phyloP scores from a whole-genome alignment of 2,888 invertebrate genomes.

The Chymomyza fuscimana region DNA sequence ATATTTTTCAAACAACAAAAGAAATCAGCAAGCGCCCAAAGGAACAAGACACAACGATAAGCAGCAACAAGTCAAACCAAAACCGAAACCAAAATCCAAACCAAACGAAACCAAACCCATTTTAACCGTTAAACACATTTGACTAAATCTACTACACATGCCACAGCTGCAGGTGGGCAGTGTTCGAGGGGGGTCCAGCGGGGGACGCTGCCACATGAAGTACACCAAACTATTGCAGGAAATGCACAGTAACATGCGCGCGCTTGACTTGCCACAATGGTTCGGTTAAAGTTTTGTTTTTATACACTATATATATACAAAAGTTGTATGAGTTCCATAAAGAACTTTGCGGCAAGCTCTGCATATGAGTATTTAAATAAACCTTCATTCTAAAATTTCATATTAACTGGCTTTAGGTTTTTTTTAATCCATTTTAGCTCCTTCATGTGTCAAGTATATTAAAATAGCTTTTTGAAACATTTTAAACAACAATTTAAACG shows the following conservation, averaged over 20 bases:
- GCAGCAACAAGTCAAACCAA: slow-evolving; percentile 38
- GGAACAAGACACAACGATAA: slow-evolving; percentile 11
- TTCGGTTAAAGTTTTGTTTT: slow-evolving; percentile 45
- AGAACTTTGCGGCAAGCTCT: no score
- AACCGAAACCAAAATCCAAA: slow-evolving; percentile 7
- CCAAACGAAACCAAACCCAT: slow-evolving; percentile 67
- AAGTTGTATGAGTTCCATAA: not conserved
- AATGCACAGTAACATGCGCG: slow-evolving; percentile 57
- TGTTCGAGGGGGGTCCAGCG: slow-evolving; percentile 27
- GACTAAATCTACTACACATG: slow-evolving; percentile 73
- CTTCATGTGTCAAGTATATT: no score
- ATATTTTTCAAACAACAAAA: slow-evolving; percentile 58
- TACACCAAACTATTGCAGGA: slow-evolving; percentile 45
- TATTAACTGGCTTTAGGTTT: no score
- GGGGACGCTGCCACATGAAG: slow-evolving; percentile 16
- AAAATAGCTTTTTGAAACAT: no score
- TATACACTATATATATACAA: not conserved
- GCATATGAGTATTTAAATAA: no score
- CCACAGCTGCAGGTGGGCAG: slow-evolving; percentile 51
- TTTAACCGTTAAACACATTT: slow-evolving; percentile 75
- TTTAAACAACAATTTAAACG: no score
- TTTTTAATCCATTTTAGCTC: no score
- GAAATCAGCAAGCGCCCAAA: slow-evolving; percentile 60
- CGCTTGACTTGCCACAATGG: slow-evolving; percentile 51
- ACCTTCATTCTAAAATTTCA: no score